Evolutionary conservation across 2,113 vertebrate genomes (phyloP).

Genomic region (Hyla sarda): DNA sequence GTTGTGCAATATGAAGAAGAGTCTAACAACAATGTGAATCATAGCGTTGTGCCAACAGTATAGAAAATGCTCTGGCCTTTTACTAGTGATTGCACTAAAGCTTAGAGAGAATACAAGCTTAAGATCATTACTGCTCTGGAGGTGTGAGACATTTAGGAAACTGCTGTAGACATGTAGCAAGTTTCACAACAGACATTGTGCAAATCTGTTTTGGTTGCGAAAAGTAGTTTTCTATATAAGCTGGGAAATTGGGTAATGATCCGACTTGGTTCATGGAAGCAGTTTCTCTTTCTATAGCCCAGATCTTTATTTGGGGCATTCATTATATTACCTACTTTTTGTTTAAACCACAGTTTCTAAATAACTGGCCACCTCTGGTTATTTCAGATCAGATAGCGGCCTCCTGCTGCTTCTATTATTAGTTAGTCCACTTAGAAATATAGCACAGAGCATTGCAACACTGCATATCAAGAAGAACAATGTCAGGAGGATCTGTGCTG

Average conservation of each 20-base stretch:
- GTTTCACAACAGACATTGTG: slow-evolving; percentile 17
- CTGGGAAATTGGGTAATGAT: neutral
- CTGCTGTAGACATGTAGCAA: neutral
- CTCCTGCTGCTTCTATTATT: neutral
- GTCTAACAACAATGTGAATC: neutral
- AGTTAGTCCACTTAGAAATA: neutral
- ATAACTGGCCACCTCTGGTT: neutral
- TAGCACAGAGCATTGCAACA: neutral
- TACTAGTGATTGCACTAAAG: neutral
- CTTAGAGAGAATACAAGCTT: neutral
- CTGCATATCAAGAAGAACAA: neutral
- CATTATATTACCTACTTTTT: neutral
- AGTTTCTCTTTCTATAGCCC: too few relatives aligned
- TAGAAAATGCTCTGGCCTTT: too few relatives aligned
- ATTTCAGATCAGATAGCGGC: neutral
- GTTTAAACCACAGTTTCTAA: neutral
- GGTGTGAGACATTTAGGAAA: neutral
- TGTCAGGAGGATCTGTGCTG: neutral
- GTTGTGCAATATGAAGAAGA: too few relatives aligned
- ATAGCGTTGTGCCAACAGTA: neutral
- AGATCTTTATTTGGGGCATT: neutral
- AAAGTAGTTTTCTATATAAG: neutral
- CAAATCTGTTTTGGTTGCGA: neutral
- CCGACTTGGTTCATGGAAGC: neutral
- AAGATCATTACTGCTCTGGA: neutral